Conservation (phyloP, 2,113 vertebrate genomes). For the Cranoglanis bouderius region DNA sequence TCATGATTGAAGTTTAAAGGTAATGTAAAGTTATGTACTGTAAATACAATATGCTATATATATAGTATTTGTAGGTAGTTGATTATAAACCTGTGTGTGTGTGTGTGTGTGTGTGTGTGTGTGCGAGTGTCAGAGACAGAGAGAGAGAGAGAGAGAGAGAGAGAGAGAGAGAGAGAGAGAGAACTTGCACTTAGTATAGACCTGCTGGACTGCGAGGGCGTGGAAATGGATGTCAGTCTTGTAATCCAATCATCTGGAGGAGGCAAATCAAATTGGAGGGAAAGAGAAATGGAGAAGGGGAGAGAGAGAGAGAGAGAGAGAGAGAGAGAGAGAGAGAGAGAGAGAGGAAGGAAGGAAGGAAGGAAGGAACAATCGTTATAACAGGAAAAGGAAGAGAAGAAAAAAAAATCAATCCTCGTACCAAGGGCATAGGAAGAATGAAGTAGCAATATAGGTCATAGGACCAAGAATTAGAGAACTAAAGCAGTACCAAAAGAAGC, state of each 20-base stretch:
- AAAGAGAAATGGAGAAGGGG: conserved; percentile 1
- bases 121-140: no score
- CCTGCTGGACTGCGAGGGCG: conserved; percentile 45
- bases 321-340: conserved; percentile 14
- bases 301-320: conserved; percentile 11
- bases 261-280: conserved; percentile 55
- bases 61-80: no score
- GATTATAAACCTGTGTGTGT: neutral
- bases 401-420: conserved; percentile 29
- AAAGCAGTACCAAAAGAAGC: neutral
- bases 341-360: conserved; percentile 1
- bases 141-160: conserved; percentile 5
- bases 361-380: neutral
- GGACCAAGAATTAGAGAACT: neutral
- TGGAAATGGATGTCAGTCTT: conserved; percentile 55
- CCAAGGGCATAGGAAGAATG: conserved; percentile 18
- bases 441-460: conserved; percentile 6
- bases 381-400: conserved; percentile 1
- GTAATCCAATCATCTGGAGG: conserved; percentile 55
- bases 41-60: neutral
- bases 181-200: conserved; percentile 8
- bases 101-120: conserved; percentile 24
- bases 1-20: neutral
- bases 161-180: conserved; percentile 7
- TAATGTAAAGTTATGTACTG: neutral